Conservation (phyloP, 2,797 vertebrate species). For the Spatula clypeata region DNA sequence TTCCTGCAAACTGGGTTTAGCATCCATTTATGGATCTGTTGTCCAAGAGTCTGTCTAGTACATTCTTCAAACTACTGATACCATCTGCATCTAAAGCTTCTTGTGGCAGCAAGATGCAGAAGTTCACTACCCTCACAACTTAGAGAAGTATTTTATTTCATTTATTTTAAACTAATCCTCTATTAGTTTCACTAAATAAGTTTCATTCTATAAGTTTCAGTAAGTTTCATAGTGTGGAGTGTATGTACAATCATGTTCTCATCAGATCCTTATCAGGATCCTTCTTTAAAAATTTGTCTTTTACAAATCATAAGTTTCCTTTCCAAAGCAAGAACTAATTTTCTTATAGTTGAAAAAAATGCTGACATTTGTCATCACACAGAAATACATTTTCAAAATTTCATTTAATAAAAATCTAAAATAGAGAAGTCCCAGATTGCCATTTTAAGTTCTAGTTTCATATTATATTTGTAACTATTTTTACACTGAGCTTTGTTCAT, state of each 20-base stretch:
- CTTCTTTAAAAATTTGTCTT: background rate
- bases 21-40: background rate
- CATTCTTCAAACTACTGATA: background rate
- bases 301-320: background rate
- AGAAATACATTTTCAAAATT: background rate
- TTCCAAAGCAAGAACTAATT: background rate
- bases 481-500: background rate
- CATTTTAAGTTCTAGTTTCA: background rate
- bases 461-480: background rate
- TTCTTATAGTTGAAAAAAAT: background rate
- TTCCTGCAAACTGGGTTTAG: background rate
- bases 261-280: background rate
- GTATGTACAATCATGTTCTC: background rate
- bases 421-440: background rate
- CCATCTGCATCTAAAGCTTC: background rate
- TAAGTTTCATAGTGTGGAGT: background rate
- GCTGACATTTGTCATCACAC: background rate
- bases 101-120: background rate
- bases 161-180: background rate
- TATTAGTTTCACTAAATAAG: background rate
- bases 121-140: background rate
- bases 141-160: background rate
- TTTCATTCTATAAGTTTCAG: background rate
- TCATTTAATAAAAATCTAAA: background rate
- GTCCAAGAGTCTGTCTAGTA: background rate